Base-by-base conservation (phyloP, 2,113 vertebrate genomes). In the Brienomyrus brachyistius region DNA sequence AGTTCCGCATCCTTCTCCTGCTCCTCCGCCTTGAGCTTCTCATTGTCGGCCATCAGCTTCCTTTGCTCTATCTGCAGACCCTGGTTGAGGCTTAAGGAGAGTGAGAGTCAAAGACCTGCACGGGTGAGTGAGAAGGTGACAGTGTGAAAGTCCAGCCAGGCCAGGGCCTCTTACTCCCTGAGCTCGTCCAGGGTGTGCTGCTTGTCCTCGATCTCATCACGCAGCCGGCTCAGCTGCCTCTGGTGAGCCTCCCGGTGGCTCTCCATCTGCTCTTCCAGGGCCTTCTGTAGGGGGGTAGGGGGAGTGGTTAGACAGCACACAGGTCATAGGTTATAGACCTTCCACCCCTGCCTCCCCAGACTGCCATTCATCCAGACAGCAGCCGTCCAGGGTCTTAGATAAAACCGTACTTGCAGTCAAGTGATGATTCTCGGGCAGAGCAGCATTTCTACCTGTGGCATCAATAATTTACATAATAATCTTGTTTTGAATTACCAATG, bases 101-200 rank as follows among this genome's bases (percentile, higher is more conserved):
- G 77, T 21, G 83, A 80, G 27, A 52, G 43, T 70, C n/a, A 70
- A 13, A 70, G 62, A 31, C 3, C 62, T 4, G 11, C 43, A 2
- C 13, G 82, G 77, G 19, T 45, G 77, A 21, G 77, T 43, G 77
- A 43, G 77, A 21, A 84, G 82, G 45, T 47, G 82, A 8, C 7
- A 47, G 80, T 84, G 82, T 80, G 35, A 43, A 31, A 8, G 80
- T 19, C 3, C 40, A 23, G 6, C 9, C 43, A 23, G 80, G 40
- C 17, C 62, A 13, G n/a, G 59, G 9, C n/a, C 86, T 50, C 97
- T 91, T 93, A 99, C 98, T 98, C 97, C 91, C 96, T 96, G 90
- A 98, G 97, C 91, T 98, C 96, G 31, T 98, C 97, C n/a, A 98
- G 96, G 92, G 95, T 96, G 94, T 96, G 97, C 95, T 98, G 98